Evolutionary conservation across 1,140 invertebrate species (phyloP).

Genomic region (Drusus annulatus): DNA sequence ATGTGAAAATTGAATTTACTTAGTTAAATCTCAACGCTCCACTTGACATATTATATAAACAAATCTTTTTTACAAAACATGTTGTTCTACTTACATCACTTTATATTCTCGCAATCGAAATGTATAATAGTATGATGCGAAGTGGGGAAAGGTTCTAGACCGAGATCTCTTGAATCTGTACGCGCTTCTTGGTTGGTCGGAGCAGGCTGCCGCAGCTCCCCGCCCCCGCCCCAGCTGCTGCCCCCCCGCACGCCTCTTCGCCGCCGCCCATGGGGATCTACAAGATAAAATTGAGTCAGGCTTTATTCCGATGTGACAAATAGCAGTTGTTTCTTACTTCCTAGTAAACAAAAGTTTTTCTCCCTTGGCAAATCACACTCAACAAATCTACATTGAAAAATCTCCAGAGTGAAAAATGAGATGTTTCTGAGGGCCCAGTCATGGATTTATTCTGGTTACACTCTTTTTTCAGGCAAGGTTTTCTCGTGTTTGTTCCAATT

Average conservation of each 20-base stretch:
- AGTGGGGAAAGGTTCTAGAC: constrained; percentile 30
- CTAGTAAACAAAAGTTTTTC: too few relatives aligned
- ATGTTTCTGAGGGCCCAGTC: too few relatives aligned
- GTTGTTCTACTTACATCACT: constrained; percentile 15
- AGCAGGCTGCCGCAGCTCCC: constrained; percentile 41
- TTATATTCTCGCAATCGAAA: constrained; percentile 9
- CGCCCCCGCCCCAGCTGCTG: background rate
- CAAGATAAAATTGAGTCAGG: constrained; percentile 18
- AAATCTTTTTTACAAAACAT: constrained; percentile 19
- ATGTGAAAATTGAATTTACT: background rate
- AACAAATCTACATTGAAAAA: too few relatives aligned
- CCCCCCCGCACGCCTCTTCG: background rate
- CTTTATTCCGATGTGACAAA: constrained; percentile 7
- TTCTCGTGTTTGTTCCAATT: too few relatives aligned
- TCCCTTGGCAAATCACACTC: too few relatives aligned
- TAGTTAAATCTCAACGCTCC: constrained; percentile 1
- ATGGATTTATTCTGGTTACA: too few relatives aligned
- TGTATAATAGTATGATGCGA: constrained; percentile 5
- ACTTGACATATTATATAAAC: background rate
- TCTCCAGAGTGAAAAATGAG: too few relatives aligned
- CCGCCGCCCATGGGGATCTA: background rate
- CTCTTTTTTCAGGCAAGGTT: too few relatives aligned
- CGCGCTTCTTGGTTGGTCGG: constrained; percentile 55
- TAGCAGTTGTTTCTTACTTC: background rate
- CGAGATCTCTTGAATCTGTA: constrained; percentile 58